Evolutionary conservation across 2,797 vertebrate genomes (phyloP).

Genomic region (Sandelia bainsii): DNA sequence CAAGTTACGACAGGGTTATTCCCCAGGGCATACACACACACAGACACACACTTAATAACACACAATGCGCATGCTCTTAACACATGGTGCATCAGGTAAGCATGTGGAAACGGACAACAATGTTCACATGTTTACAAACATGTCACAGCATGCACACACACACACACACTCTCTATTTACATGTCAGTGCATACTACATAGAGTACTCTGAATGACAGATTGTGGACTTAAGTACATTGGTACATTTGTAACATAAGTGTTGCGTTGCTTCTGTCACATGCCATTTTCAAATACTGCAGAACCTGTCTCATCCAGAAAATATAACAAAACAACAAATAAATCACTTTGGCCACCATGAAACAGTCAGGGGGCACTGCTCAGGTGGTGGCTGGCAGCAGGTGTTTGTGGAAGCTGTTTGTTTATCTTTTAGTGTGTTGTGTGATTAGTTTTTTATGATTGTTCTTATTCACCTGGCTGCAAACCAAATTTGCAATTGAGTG

Average conservation of each 20-base stretch:
- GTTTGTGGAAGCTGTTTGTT: too few species aligned
- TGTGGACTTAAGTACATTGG: not conserved
- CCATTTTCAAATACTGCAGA: constrained; percentile 16
- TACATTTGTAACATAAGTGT: constrained; percentile 16
- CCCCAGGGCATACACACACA: constrained; percentile 49
- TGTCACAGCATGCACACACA: constrained; percentile 21
- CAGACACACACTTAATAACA: constrained; percentile 22
- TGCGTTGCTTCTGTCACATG: constrained; percentile 24
- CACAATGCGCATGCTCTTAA: constrained; percentile 42
- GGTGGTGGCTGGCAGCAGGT: too few species aligned
- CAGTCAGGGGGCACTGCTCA: too few species aligned
- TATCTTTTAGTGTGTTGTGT: too few species aligned
- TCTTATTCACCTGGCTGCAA: too few species aligned
- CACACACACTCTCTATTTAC: constrained; percentile 31
- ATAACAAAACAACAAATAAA: not conserved
- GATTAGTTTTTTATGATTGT: too few species aligned
- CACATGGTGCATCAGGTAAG: constrained; percentile 55
- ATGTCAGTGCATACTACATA: constrained; percentile 18
- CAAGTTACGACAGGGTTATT: constrained; percentile 59
- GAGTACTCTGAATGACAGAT: constrained; percentile 24
- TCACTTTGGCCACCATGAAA: too few species aligned
- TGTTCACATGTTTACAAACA: constrained; percentile 45
- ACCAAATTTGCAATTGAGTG: too few species aligned
- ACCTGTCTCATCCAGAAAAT: constrained; percentile 1
- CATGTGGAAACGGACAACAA: constrained; percentile 45